phyloP scores from a whole-genome alignment of 64 coral and sea anemone genomes.

The Pocillopora verrucosa region DNA sequence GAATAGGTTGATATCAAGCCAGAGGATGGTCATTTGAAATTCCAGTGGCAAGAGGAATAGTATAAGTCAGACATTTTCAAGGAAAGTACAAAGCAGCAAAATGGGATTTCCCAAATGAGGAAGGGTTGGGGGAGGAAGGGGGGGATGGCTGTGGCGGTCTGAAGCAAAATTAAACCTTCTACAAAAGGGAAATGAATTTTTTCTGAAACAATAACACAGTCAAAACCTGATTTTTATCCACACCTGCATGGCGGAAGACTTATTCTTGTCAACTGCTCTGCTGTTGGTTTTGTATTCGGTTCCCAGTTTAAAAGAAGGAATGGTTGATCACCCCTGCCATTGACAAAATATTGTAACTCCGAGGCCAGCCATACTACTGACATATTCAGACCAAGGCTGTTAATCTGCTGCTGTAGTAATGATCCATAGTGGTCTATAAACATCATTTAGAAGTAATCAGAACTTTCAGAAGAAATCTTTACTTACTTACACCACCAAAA shows the following conservation, averaged over 20 bases:
- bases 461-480: too few relatives aligned
- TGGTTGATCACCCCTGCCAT: conserved; percentile 27
- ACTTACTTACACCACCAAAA: too few relatives aligned
- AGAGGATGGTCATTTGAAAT: too few relatives aligned
- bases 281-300: conserved; percentile 59
- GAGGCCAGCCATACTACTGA: conserved; percentile 74
- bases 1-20: too few relatives aligned
- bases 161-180: too few relatives aligned
- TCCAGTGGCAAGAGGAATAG: too few relatives aligned
- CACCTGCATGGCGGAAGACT: conserved; percentile 75
- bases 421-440: conserved; percentile 51
- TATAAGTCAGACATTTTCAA: too few relatives aligned
- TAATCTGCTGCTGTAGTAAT: conserved; percentile 42
- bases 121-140: too few relatives aligned
- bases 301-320: conserved; percentile 78
- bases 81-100: too few relatives aligned
- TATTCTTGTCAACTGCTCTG: conserved; percentile 52
- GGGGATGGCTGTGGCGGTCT: too few relatives aligned
- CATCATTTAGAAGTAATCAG: background rate
- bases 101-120: too few relatives aligned
- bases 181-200: too few relatives aligned
- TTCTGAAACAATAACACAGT: background rate
- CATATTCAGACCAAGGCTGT: conserved; percentile 66
- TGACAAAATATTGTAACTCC: conserved; percentile 32
- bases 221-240: background rate